Evolutionary conservation across 2,113 vertebrate species (phyloP), one percentile per base, ranked within the genome.

Genomic region (Trematocara macrostoma): DNA sequence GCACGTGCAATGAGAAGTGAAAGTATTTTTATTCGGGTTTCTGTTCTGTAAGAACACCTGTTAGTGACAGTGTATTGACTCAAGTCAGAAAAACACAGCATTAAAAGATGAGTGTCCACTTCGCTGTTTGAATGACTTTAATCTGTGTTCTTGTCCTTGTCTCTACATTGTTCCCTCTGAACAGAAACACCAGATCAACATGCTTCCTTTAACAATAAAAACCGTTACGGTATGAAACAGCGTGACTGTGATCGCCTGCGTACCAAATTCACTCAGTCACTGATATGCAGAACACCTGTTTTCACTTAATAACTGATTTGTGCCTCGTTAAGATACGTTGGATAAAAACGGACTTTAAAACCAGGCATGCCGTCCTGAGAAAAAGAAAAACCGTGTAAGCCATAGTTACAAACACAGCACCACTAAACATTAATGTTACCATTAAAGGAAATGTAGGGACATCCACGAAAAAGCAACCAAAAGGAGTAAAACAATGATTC

Each of bases 381-480:
- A 59, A 56, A 57, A 38, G 79, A 82, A 82, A 82, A 71, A 71
- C 20, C 4, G 82, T 67, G 85, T 67, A 84, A 85, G 81, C 82
- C 78, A 89, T 40, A 84, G 56, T 82, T 86, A 94, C 89, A 83
- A 93, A 89, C 86, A 94, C 90, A 81, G 82, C 86, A 93, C 90
- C 82, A 67, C 81, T 84, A 90, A 87, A 91, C 84, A 12, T 80
- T 35, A 88, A 90, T 42, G 74, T 56, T 35, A 86, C 78, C 42
- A 67, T 84, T 56, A 84, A 31, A 31, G 42, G 35, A 34, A 61
- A 84, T 79, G 5, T 2, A 74, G 74, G 38, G 88, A 90, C 76
- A 57, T 26, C 89, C 81, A 86, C 14, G 67, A 79, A 74, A 76
- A 76, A 80, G 52, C 76, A 85, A 89, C 51, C 47, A 11, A 69